Base-by-base conservation (phyloP, 2,113 vertebrate genomes). In the Psettodes erumei region DNA sequence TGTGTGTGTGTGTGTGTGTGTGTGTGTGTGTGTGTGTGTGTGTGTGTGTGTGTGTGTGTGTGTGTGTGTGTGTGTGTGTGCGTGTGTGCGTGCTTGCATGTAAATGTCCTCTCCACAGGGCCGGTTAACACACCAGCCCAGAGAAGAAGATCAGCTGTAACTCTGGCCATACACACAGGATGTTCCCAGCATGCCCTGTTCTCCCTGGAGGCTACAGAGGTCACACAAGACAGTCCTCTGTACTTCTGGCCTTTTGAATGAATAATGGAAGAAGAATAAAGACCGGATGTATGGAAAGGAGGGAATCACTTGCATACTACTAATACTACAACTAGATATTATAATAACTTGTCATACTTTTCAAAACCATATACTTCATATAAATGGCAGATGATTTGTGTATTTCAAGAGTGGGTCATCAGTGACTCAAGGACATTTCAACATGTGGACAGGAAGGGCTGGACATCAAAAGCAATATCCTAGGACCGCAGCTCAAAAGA, bases 201-300 rank as follows among this genome's bases (percentile, higher is more conserved):
- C 58, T 89, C 86, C 69, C 75, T 43, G 35, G 86, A 69, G 83
- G 71, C 79, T 33, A 37, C 71, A 81, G 60, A 76, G 83, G 87
- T 82, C 81, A 76, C 66, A 47, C 25, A 81, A 66, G 64, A 79
- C 59, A 65, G 53, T 71, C 23, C 50, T 68, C 61, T 75, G 70
- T 68, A 71, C 81, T 77, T 87, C 71, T 80, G 82, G 50, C 63
- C 75, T 81, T 78, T 65, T 83, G 50, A 85, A 87, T 90, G 78
- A 91, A 87, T 86, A 71, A 81, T 77, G 81, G 85, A 86, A 65
- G 54, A 64, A 30, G 71, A 75, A 77, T 58, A 62, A 77, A 71
- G 30, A 69, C 60, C 25, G 38, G 73, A 71, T 69, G 66, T 75
- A 32, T 28, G 25, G 12, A 61, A 37, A 56, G 30, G 45, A 33